phyloP scores from a whole-genome alignment of 2,113 vertebrate genomes.

The Mesitornis unicolor region DNA sequence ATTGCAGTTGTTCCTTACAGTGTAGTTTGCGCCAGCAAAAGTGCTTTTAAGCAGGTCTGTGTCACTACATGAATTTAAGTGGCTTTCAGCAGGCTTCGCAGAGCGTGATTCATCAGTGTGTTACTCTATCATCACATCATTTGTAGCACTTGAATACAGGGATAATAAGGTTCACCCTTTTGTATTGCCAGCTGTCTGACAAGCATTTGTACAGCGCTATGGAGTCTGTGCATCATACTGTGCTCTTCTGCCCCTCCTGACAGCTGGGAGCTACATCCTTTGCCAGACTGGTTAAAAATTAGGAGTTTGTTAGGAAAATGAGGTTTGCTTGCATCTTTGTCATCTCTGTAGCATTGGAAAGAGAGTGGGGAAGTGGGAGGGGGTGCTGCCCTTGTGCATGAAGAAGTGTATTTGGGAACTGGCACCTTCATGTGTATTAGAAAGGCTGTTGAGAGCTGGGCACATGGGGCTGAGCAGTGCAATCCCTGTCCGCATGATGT shows the following conservation, averaged over 20 bases:
- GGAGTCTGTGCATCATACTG: neutral
- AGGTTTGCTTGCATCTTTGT: neutral
- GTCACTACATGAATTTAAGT: neutral
- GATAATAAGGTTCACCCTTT: neutral
- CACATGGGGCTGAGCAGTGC: neutral
- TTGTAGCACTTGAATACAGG: neutral
- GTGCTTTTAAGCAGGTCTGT: neutral
- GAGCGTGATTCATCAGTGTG: neutral
- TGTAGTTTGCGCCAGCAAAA: neutral
- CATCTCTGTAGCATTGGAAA: neutral
- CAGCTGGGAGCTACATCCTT: neutral
- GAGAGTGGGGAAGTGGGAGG: neutral
- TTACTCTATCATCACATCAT: neutral
- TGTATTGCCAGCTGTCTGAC: neutral
- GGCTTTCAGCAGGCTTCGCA: neutral
- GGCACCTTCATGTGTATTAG: neutral
- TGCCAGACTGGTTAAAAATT: neutral
- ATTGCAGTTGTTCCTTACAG: neutral
- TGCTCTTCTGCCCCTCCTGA: neutral
- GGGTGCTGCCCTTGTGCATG: fast-evolving
- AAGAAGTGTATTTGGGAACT: neutral
- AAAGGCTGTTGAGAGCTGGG: neutral
- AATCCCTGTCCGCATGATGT: neutral
- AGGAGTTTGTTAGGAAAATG: neutral
- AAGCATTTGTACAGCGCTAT: neutral